Conservation (phyloP, 1,140 invertebrate species). For the Physella acuta region DNA sequence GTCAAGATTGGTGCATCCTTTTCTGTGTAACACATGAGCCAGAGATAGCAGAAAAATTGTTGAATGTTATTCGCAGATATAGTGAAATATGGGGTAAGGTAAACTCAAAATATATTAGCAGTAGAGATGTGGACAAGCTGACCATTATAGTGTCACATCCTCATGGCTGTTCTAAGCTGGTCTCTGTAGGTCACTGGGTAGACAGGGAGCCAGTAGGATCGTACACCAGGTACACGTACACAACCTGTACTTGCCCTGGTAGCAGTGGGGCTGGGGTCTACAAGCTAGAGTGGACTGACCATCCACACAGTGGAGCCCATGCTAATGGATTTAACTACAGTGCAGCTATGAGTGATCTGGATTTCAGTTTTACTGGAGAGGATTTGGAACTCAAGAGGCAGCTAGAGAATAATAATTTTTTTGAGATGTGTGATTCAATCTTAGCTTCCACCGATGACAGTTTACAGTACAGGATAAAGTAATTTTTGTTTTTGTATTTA, state of each 20-base stretch:
- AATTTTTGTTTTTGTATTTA: too few species aligned
- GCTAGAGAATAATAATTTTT: too few species aligned
- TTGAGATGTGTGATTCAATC: too few species aligned
- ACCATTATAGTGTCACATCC: not conserved
- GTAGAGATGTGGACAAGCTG: not conserved
- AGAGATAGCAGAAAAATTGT: not conserved
- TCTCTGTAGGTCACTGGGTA: not conserved
- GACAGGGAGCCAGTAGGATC: not conserved
- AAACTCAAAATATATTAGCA: not conserved
- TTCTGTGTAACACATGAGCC: not conserved
- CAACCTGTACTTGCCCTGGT: not conserved
- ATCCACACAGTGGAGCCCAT: not conserved
- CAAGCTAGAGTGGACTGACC: not conserved
- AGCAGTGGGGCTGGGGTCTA: not conserved
- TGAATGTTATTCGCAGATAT: not conserved
- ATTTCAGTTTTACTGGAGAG: too few species aligned
- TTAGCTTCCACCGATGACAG: too few species aligned
- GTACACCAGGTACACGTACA: not conserved
- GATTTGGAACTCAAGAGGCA: too few species aligned
- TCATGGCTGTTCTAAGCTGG: not conserved
- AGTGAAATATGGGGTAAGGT: not conserved
- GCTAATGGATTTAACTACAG: not conserved
- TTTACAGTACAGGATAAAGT: too few species aligned
- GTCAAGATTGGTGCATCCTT: not conserved
- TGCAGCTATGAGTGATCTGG: too few species aligned